These are phyloP conservation scores for Thamnaconus septentrionalis DNA, from an alignment of 2,113 vertebrate species.

Conservation along the genomic window DNA sequence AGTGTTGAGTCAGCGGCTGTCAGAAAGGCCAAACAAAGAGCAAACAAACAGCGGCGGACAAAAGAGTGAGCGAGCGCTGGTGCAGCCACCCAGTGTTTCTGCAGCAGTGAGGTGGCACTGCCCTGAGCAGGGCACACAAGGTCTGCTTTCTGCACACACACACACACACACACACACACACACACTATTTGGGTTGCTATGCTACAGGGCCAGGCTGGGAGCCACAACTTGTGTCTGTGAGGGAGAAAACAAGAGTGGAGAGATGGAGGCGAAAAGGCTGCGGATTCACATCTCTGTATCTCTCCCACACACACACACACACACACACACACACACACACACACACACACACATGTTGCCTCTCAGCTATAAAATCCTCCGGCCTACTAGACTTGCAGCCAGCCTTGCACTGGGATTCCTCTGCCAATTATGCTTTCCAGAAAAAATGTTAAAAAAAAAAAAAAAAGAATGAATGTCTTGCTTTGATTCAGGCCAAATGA, in stretches of 20 bases:
- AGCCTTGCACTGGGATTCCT: slow-evolving; percentile 20
- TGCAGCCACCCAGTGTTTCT: too few species aligned
- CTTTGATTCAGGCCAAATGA: too few species aligned
- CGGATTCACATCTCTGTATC: slow-evolving; percentile 22
- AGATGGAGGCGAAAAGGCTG: slow-evolving; percentile 28
- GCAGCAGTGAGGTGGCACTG: slow-evolving; percentile 33
- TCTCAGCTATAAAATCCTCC: slow-evolving; percentile 33
- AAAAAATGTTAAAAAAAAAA: neutral
- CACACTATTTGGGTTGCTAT: slow-evolving; percentile 70
- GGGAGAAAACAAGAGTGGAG: slow-evolving; percentile 21
- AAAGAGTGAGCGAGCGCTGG: too few species aligned
- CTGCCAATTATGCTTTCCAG: slow-evolving; percentile 19
- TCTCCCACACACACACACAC: too few species aligned
- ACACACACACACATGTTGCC: slow-evolving; percentile 1
- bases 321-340: neutral
- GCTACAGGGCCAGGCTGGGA: slow-evolving; percentile 57
- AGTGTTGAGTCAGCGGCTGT: too few species aligned
- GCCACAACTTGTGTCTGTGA: slow-evolving; percentile 51
- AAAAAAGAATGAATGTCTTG: neutral
- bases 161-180: slow-evolving; percentile 2
- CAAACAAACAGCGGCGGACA: too few species aligned
- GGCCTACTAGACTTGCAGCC: slow-evolving; percentile 14
- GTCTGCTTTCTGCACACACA: slow-evolving; percentile 52
- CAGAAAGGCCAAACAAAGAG: too few species aligned
- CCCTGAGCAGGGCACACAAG: slow-evolving; percentile 43